A percentile compares a stretch with the other conserved stretches of the same genome.
Evolutionary conservation across 2,113 vertebrate species (phyloP).

Genomic region (Pelobates fuscus): DNA sequence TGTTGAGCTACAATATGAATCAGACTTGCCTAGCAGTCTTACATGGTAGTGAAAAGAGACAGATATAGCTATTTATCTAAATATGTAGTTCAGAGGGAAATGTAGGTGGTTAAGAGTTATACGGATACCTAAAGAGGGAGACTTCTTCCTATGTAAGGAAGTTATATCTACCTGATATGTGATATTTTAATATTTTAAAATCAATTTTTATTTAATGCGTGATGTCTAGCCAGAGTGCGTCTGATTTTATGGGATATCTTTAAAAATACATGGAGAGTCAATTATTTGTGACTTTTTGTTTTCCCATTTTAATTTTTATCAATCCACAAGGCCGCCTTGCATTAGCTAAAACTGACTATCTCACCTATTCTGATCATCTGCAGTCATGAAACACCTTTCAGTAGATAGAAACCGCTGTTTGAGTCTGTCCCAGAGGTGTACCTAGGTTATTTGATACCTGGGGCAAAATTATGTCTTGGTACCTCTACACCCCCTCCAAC

Average conservation of each 20-base stretch:
- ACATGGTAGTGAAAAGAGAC: neutral
- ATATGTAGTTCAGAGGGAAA: conserved; percentile 20
- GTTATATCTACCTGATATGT: neutral
- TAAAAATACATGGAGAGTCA: neutral
- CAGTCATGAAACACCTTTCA: too few species aligned
- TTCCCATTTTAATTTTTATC: too few species aligned
- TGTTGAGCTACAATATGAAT: too few species aligned
- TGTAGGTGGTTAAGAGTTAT: neutral
- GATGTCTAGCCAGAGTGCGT: conserved; percentile 33
- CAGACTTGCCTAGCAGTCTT: too few species aligned
- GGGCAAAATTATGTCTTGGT: too few species aligned
- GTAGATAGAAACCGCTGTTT: neutral
- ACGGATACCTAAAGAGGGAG: neutral
- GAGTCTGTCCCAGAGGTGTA: neutral
- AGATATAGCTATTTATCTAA: conserved; percentile 9
- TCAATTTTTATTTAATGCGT: conserved; percentile 10
- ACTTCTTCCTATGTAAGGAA: neutral
- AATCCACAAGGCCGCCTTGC: too few species aligned
- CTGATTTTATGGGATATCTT: conserved; percentile 26
- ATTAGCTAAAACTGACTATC: too few species aligned
- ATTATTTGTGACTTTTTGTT: too few species aligned
- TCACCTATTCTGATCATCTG: too few species aligned
- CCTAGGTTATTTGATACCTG: too few species aligned
- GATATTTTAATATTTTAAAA: neutral
- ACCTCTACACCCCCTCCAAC: too few species aligned